Percentiles rank a stretch among this genome's conserved stretches.
These are phyloP conservation scores for Neoascia interrupta DNA, from an alignment of 2,888 invertebrate species.

Conservation along the genomic window DNA sequence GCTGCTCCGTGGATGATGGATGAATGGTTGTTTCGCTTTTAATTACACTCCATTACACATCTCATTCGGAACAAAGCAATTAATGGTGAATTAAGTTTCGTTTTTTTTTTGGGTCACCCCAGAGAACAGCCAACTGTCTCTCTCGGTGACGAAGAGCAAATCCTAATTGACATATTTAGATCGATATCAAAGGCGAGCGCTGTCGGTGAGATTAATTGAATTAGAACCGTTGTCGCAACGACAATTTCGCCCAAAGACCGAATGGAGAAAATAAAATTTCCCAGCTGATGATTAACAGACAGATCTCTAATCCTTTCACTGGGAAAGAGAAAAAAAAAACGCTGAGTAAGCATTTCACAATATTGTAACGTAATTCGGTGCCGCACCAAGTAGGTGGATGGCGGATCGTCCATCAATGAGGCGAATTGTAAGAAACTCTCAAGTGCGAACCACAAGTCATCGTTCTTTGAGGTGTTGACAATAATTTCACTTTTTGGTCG, in stretches of 20 bases:
- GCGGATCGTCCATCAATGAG: conserved; percentile 7
- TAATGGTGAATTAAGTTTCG: conserved; percentile 14
- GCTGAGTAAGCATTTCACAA: conserved; percentile 52
- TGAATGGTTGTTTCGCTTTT: conserved; percentile 29
- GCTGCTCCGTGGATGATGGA: conserved; percentile 33
- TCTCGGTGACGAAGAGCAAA: conserved; percentile 37
- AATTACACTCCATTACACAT: conserved; percentile 39
- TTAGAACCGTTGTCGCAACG: conserved; percentile 26
- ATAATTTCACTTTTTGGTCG: conserved; percentile 58
- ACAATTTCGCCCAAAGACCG: not conserved
- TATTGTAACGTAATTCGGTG: conserved; percentile 21
- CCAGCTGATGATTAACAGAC: conserved; percentile 38
- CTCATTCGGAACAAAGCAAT: conserved; percentile 25
- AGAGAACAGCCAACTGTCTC: too few relatives aligned
- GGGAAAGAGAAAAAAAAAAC: too few relatives aligned
- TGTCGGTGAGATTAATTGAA: conserved; percentile 41
- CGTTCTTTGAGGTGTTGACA: conserved; percentile 58
- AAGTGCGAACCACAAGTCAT: conserved; percentile 46
- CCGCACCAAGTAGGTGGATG: conserved; percentile 20
- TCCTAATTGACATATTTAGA: conserved; percentile 52
- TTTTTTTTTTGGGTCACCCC: conserved; percentile 35
- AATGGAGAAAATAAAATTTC: not conserved
- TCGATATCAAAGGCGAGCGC: conserved; percentile 22
- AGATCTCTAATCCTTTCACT: conserved; percentile 48
- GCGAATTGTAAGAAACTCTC: conserved; percentile 7